Evolutionary conservation across 2,113 vertebrate genomes (phyloP), one percentile per base, ranked within the genome.

Genomic region (Takifugu flavidus): DNA sequence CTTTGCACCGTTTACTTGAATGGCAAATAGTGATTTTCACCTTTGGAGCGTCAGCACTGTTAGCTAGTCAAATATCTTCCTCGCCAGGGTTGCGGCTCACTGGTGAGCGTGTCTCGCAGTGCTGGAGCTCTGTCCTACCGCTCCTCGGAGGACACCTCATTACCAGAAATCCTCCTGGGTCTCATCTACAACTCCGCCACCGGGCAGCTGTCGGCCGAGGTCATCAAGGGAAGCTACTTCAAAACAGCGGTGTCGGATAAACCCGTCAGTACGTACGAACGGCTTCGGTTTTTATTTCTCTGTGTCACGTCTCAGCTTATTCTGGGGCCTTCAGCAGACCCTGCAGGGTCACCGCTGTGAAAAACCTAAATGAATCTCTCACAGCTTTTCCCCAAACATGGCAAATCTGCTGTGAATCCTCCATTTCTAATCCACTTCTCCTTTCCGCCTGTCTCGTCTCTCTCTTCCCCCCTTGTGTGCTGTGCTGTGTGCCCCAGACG

Each of bases 151-250:
- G 95, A 95, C 31, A 90, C 93, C 46, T 91, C 94, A 10, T 82
- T 90, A 71, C 96, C 96, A 13, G 96, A 99, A 90, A 93, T 99
- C 82, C 94, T 99, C 61, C 43, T 98, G 70, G 96, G 96, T 58
- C 93, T 99, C 75, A 89, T 96, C 76, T 99, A 99, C 88, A 98
- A 96, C 43, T 92, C 96, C 63, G 93, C 94, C 61, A 99, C 96
- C 13, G 96, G 96, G 65, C 91, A 92, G 73, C 89, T 99, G 25
- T 95, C 96, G 2, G 94, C 95, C 49, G 96, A 99, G 92, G 94
- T 99, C 83, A 95, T 99, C 89, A 96, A 96, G 93, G 96, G 96
- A 77, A 97, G 93, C 91, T 96, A 98, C 92, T 98, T 98, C 92
- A 98, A 93, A 91, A 95, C 95, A 86, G 82, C 95, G 67, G 92